Conservation (phyloP, 2,888 invertebrate species). For the Hyles lineata region DNA sequence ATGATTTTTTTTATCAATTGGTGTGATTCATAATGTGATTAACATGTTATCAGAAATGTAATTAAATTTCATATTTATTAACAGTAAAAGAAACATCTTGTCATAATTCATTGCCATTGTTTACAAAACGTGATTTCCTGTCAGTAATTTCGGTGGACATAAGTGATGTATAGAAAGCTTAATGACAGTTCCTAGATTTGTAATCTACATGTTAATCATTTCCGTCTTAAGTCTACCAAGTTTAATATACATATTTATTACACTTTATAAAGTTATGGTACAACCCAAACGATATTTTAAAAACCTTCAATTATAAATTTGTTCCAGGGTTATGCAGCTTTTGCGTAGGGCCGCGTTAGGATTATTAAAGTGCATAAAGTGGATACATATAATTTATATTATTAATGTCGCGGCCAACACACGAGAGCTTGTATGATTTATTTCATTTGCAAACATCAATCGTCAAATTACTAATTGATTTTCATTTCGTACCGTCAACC, state of each 20-base stretch:
- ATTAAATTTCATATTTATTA: background rate
- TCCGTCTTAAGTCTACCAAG: background rate
- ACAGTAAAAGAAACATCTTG: background rate
- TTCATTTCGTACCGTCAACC: background rate
- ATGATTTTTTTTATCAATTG: no score
- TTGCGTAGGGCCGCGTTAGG: slow-evolving; percentile 4
- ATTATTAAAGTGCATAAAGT: slow-evolving; percentile 12
- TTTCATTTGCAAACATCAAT: background rate
- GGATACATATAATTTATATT: slow-evolving; percentile 12
- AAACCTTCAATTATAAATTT: slow-evolving; percentile 16
- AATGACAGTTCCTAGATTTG: background rate
- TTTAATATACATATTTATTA: background rate
- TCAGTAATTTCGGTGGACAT: background rate
- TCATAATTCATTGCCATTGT: slow-evolving; percentile 2
- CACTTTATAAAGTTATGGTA: slow-evolving; percentile 6
- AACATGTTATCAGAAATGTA: no score
- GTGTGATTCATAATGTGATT: no score
- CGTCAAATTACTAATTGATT: slow-evolving; percentile 11
- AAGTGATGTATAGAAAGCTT: background rate
- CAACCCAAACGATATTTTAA: background rate
- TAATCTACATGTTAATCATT: background rate
- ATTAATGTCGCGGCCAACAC: slow-evolving; percentile 3
- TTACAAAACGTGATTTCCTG: slow-evolving; percentile 2
- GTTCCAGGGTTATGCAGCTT: slow-evolving; percentile 8
- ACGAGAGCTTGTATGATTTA: background rate